These are phyloP conservation scores for Podabrus alpinus DNA, from an alignment of 2,888 invertebrate genomes.

Conservation along the genomic window DNA sequence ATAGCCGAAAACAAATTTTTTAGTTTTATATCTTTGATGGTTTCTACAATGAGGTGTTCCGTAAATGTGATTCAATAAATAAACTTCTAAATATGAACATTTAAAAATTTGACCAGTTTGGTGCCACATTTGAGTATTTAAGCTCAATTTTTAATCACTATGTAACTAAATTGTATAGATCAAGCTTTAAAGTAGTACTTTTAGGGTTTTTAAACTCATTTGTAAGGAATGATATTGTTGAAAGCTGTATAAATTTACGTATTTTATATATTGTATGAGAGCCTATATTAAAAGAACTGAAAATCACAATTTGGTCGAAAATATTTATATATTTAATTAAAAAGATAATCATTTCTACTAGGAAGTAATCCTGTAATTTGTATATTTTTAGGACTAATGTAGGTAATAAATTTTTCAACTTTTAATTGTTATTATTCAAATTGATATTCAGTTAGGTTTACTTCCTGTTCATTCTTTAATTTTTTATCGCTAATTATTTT, in stretches of 20 bases:
- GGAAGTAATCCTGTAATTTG: not conserved
- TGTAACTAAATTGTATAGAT: constrained; percentile 42
- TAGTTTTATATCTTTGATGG: constrained; percentile 39
- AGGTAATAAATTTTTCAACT: not conserved
- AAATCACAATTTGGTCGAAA: constrained; percentile 44
- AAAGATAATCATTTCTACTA: not conserved
- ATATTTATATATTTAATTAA: constrained; percentile 35
- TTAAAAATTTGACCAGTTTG: constrained; percentile 55
- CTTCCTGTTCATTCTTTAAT: constrained; percentile 7
- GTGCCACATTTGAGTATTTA: constrained; percentile 56
- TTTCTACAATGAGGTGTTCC: constrained; percentile 55
- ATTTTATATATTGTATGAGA: constrained; percentile 54
- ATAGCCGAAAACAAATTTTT: not conserved
- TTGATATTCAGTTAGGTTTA: not conserved
- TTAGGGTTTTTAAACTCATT: constrained; percentile 51
- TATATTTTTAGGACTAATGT: not conserved
- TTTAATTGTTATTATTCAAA: not conserved
- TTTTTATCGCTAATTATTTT: constrained; percentile 10
- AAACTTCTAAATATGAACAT: constrained; percentile 37
- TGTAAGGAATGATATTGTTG: constrained; percentile 43
- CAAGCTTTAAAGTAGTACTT: constrained; percentile 53
- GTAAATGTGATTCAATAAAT: constrained; percentile 49
- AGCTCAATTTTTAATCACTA: constrained; percentile 54
- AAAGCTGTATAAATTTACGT: constrained; percentile 49
- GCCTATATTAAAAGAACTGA: constrained; percentile 43